A percentile compares a stretch with the other conserved stretches of the same genome.
Evolutionary conservation across 2,888 invertebrate genomes (phyloP).

Genomic region (Apodemia duryi): DNA sequence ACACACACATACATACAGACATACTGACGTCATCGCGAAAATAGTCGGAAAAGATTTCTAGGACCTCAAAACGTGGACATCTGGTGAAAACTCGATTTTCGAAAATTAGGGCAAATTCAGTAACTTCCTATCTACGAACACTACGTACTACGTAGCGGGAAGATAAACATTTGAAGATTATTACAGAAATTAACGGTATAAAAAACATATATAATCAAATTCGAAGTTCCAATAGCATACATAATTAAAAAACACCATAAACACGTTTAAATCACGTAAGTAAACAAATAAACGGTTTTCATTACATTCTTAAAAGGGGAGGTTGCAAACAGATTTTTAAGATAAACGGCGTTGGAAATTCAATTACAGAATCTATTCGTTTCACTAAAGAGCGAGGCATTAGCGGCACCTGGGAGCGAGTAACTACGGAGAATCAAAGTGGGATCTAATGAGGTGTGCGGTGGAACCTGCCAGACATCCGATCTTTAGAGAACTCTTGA

Average conservation of each 20-base stretch:
- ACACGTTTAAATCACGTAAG: background rate
- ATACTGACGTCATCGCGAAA: no score
- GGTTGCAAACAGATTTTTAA: constrained; percentile 15
- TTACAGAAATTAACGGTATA: no score
- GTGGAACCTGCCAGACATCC: constrained; percentile 45
- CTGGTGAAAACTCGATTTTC: no score
- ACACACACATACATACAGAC: no score
- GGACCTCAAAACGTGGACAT: no score
- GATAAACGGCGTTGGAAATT: constrained; percentile 20
- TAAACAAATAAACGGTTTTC: constrained; percentile 14
- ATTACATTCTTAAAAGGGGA: constrained; percentile 14
- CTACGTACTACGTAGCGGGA: no score
- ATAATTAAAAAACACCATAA: background rate
- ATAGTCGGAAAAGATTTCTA: no score
- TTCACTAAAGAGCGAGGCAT: constrained; percentile 33
- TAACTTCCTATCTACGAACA: no score
- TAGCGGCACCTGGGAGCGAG: constrained; percentile 49
- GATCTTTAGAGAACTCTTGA: constrained; percentile 37
- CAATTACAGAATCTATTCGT: constrained; percentile 25
- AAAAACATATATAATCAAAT: no score
- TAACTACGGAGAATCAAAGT: constrained; percentile 48
- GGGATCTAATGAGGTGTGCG: constrained; percentile 57
- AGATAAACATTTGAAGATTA: no score
- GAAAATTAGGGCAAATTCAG: no score
- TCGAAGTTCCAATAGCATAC: no score